Conservation (phyloP, 2,113 vertebrate genomes). For the Nothoprocta perdicaria region DNA sequence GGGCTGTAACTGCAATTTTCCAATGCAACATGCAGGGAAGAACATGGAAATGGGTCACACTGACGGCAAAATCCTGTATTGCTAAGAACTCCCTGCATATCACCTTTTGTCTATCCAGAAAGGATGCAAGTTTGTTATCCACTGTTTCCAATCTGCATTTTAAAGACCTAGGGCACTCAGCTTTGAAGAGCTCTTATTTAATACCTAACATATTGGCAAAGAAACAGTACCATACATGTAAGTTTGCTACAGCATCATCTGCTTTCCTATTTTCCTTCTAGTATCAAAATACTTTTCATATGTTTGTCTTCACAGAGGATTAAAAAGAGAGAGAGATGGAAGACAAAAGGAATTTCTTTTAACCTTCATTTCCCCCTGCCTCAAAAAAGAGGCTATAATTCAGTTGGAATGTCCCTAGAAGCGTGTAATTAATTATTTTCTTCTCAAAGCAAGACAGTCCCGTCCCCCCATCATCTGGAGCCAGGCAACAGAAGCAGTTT, state of each 20-base stretch:
- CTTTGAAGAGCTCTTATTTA: background rate
- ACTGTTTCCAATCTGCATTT: background rate
- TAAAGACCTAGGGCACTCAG: background rate
- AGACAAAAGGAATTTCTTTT: background rate
- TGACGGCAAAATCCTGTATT: background rate
- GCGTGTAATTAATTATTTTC: background rate
- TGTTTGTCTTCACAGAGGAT: background rate
- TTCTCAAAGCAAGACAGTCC: background rate
- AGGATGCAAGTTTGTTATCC: background rate
- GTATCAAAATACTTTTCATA: background rate
- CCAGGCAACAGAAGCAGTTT: background rate
- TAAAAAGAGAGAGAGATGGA: background rate
- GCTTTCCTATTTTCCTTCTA: background rate
- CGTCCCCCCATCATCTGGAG: background rate
- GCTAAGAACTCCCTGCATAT: background rate
- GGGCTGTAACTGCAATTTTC: background rate
- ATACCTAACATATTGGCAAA: background rate
- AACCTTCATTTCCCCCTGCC: background rate
- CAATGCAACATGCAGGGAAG: background rate
- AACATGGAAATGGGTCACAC: background rate
- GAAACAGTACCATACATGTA: background rate
- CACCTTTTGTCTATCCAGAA: background rate
- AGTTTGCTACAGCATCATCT: background rate
- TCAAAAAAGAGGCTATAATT: background rate
- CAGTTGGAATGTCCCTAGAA: background rate